Evolutionary conservation across 2,888 invertebrate genomes (phyloP), one percentile per base, ranked within the genome.

Genomic region (Gasteruption jaculator): DNA sequence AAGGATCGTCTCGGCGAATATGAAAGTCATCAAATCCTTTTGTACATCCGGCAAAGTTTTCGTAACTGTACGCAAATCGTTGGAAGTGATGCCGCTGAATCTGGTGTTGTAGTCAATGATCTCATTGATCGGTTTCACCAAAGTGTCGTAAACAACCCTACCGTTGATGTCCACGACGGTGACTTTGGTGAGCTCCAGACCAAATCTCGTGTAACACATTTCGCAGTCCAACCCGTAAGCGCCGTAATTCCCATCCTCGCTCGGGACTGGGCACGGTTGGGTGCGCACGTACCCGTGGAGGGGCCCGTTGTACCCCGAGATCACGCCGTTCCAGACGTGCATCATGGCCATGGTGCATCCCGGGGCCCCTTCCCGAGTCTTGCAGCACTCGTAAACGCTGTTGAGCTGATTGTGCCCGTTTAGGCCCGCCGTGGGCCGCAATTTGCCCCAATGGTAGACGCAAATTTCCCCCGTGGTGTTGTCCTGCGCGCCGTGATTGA

Each of bases 71-170:
- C 76, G 57, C 46, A 88, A 74, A 48, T 82, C 79, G 45, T 78
- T 77, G 8, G 74, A 75, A 0, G 82, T 88, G 50, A 99, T 86
- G 41, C 99, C 99, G 61, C 94, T 95, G 76, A 91, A 99, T 43
- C 91, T 80, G 2, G 95, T 95, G 68, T 97, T 99, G 67, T 87
- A 90, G 70, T 99, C 97, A 27, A 97, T 77, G 41, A 99, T 83
- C 48, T 82, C 79, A 50, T 80, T 78, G 58, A 82, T 81, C 3
- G 97, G 95, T 56, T 80, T 81, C 24, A 99, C 92, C 48, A 86
- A 78, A 31, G 83, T 79, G 71, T 94, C 91, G 71, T 90, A 91
- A 10, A 92, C 85, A 19, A 85, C 71, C 31, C 79, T 76, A 4
- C 88, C 85, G 60, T 88, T 82, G 20, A 81, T 72, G 22, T 79